phyloP scores from a whole-genome alignment of 2,888 invertebrate species.

The Drosophila incognita region DNA sequence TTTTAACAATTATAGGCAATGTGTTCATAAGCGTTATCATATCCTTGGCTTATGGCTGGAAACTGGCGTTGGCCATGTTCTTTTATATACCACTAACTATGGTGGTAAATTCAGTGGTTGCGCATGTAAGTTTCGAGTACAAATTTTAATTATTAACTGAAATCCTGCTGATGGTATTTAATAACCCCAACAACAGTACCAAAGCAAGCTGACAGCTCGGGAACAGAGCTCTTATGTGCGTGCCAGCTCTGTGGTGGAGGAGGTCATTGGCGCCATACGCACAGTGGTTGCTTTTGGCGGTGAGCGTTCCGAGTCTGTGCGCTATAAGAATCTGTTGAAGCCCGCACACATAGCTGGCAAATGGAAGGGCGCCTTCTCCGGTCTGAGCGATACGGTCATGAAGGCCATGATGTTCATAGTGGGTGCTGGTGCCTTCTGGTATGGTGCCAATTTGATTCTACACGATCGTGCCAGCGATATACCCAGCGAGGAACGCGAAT shows the following conservation, averaged over 20 bases:
- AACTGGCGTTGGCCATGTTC: conserved; percentile 91
- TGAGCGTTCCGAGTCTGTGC: conserved; percentile 89
- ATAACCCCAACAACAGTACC: conserved; percentile 85
- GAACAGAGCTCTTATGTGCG: conserved; percentile 90
- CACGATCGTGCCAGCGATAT: conserved; percentile 86
- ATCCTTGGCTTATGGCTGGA: conserved; percentile 93
- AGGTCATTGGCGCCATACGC: conserved; percentile 89
- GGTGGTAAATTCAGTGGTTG: conserved; percentile 89
- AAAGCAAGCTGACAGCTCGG: conserved; percentile 88
- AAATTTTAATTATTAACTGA: background rate
- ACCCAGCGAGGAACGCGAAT: conserved; percentile 86
- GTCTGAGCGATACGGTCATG: conserved; percentile 89
- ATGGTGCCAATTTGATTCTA: conserved; percentile 90
- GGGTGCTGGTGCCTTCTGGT: conserved; percentile 91
- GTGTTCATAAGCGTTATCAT: conserved; percentile 84
- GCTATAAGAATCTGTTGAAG: conserved; percentile 85
- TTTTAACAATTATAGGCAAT: conserved; percentile 88
- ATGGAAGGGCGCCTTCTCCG: conserved; percentile 88
- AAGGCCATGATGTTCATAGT: conserved; percentile 90
- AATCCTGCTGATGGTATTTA: background rate
- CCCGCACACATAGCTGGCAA: conserved; percentile 88
- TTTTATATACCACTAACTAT: conserved; percentile 91
- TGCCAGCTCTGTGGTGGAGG: conserved; percentile 91
- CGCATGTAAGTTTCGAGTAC: conserved; percentile 86
- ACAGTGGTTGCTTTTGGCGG: conserved; percentile 93